These are phyloP conservation scores for Caenorhabditis japonica DNA, from an alignment of 2,888 invertebrate genomes.

Conservation along the genomic window DNA sequence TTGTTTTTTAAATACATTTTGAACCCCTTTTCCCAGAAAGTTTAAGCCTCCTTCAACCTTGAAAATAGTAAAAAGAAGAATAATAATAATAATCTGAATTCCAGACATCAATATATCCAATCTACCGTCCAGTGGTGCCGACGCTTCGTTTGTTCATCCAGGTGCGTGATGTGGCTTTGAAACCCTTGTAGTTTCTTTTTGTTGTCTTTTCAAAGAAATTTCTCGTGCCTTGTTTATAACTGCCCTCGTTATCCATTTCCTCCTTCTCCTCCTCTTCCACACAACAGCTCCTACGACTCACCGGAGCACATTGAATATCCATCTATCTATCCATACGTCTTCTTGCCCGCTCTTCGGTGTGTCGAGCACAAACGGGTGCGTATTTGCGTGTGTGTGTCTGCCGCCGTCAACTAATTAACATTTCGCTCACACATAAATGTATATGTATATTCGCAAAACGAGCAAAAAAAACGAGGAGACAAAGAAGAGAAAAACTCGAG, in stretches of 20 bases:
- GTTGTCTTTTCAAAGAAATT: slow-evolving; percentile 22
- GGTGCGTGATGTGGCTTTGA: neutral
- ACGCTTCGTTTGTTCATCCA: slow-evolving; percentile 1
- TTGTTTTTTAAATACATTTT: slow-evolving; percentile 1
- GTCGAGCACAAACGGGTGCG: too few relatives aligned
- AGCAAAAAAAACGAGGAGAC: slow-evolving; percentile 2
- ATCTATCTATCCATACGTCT: too few relatives aligned
- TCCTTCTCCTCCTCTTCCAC: slow-evolving; percentile 1
- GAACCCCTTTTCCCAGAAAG: too few relatives aligned
- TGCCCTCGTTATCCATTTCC: slow-evolving; percentile 44
- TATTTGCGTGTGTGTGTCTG: neutral
- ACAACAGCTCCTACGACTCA: slow-evolving; percentile 8
- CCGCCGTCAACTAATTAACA: slow-evolving; percentile 48
- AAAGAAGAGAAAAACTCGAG: slow-evolving; percentile 44
- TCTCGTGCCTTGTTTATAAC: slow-evolving; percentile 33
- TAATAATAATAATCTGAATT: too few relatives aligned
- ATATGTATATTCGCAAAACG: too few relatives aligned
- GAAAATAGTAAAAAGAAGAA: too few relatives aligned
- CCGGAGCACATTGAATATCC: slow-evolving; percentile 4
- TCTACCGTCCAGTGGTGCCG: neutral
- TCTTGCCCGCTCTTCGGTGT: too few relatives aligned
- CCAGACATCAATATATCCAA: slow-evolving; percentile 11
- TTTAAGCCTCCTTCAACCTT: too few relatives aligned
- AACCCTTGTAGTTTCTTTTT: slow-evolving; percentile 41
- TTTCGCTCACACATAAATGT: slow-evolving; percentile 42